Base-by-base conservation (phyloP, 2,888 invertebrate genomes). In the Lepidocyrtoides sp. region DNA sequence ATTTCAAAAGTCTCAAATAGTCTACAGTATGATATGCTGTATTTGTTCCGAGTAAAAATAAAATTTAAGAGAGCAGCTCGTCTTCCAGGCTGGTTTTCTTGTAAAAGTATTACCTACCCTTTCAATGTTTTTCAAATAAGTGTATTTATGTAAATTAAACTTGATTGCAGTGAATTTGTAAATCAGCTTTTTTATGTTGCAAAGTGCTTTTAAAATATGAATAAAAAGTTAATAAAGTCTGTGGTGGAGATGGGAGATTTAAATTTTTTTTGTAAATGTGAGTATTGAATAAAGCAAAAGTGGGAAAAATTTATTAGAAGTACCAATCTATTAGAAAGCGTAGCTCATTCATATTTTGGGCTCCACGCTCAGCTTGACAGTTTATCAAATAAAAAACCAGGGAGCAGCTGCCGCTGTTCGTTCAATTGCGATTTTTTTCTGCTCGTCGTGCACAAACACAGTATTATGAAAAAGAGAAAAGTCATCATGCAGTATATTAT, bases 81-180 rank as follows among this genome's bases (percentile, higher is more conserved):
- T 89, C 89, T 44, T 36, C 41, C 54, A 83, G 83, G 89, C 89
- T 89, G 89, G 29, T 36, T 89, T 72, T 1, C 20, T 12, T 36
- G 0, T n/a, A 63, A 57, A 57, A 57, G 57, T 44, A 23, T 57
- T 23, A 12, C 17, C 14, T 86, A 26, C 66, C 20, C n/a, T n/a
- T n/a, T n/a, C 17, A 60, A 26, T 83, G n/a, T 60, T 20, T 54
- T 60, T 82, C 1, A 63, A 63, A 83, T 48, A 29, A 82, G 8
- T 41, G 41, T 51, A 8, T n/a, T n/a, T n/a, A n/a, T n/a, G n/a
- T n/a, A n/a, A n/a, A n/a, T n/a, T n/a, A n/a, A n/a, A n/a, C n/a
- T n/a, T n/a, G n/a, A n/a, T n/a, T 8, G 10, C 10, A 48, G 48
- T 54, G 14, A 8, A 23, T 20, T 0, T 20, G 20, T 23, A 57